These are phyloP conservation scores for Brachypteracias leptosomus DNA, from an alignment of 2,113 vertebrate genomes.

Conservation along the genomic window DNA sequence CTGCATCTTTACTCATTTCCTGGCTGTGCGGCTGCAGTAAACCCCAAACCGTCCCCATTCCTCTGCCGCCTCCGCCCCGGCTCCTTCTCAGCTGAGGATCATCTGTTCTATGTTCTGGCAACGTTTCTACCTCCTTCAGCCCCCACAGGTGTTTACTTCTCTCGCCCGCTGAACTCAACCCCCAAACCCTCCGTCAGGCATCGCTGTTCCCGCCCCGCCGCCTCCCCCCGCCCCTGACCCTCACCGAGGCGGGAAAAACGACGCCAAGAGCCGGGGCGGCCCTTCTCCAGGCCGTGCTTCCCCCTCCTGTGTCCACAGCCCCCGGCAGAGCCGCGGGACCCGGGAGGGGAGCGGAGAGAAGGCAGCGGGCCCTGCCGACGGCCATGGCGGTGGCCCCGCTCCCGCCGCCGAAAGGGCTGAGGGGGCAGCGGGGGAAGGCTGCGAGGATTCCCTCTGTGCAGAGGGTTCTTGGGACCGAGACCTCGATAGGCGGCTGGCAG, in stretches of 20 bases:
- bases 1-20: background rate
- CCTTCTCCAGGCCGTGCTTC: fast-evolving
- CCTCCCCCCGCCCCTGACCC: too few relatives aligned
- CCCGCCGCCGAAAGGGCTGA: background rate
- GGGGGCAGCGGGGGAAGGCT: fast-evolving
- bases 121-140: background rate
- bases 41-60: background rate
- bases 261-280: fast-evolving
- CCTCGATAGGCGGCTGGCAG: background rate
- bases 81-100: background rate
- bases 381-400: fast-evolving
- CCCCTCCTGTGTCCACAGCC: background rate
- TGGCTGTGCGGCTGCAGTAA: background rate
- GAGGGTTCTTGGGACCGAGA: fast-evolving
- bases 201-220: background rate
- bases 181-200: background rate
- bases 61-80: background rate
- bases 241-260: background rate
- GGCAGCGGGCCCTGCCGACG: background rate
- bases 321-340: fast-evolving
- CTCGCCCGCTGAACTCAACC: background rate
- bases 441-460: too few relatives aligned
- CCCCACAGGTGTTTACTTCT: background rate
- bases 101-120: fast-evolving
- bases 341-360: background rate